Evolutionary conservation across 2,113 vertebrate species (phyloP).

Genomic region (Hydrochoerus hydrochaeris): DNA sequence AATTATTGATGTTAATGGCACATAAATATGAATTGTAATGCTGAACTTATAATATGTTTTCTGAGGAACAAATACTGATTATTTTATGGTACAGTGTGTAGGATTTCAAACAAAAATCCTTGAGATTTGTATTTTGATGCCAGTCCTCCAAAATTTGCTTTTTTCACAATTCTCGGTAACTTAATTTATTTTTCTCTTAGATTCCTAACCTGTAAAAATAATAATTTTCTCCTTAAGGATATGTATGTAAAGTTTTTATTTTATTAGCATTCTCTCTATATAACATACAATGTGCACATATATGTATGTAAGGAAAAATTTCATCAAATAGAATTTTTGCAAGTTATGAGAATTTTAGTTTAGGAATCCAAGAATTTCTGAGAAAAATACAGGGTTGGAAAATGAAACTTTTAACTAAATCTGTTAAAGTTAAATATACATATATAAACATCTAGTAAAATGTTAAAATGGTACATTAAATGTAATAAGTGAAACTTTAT

Average conservation of each 20-base stretch:
- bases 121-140: not conserved
- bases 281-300: not conserved
- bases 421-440: not conserved
- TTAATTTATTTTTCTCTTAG: slow-evolving; percentile 36
- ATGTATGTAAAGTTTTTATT: not conserved
- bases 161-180: slow-evolving; percentile 2
- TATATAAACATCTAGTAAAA: not conserved
- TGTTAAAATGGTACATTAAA: not conserved
- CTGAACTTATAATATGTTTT: not conserved
- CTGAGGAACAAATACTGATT: slow-evolving; percentile 42
- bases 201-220: slow-evolving; percentile 33
- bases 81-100: not conserved
- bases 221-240: not conserved
- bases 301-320: not conserved
- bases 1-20: slow-evolving; percentile 47
- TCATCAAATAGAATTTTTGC: not conserved
- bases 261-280: not conserved
- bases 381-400: not conserved
- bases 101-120: slow-evolving; percentile 43
- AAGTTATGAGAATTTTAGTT: slow-evolving; percentile 20
- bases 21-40: slow-evolving; percentile 62
- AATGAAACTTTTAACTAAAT: not conserved
- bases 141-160: not conserved
- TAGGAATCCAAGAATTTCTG: not conserved
- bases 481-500: not conserved